Evolutionary conservation across 2,797 vertebrate species (phyloP).

Genomic region (Chromobotia macracanthus): DNA sequence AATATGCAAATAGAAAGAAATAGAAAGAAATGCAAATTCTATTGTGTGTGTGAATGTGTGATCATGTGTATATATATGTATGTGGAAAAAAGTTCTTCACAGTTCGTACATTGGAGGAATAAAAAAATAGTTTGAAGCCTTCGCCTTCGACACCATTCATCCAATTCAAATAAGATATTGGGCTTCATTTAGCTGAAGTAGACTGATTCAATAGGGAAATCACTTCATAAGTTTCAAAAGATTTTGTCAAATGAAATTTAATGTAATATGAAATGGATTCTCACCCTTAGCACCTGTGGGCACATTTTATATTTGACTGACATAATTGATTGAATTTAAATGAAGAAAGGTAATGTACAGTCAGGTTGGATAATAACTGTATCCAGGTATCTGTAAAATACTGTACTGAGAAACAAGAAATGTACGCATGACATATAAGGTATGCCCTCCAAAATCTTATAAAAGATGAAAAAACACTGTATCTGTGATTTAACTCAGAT

Average conservation of each 20-base stretch:
- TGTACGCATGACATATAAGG: neutral
- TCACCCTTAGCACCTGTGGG: neutral
- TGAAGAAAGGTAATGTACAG: neutral
- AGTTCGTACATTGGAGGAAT: conserved; percentile 12
- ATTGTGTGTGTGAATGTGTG: neutral
- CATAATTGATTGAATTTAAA: neutral
- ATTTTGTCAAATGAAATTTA: conserved; percentile 6
- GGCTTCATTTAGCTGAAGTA: conserved; percentile 6
- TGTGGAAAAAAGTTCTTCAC: neutral
- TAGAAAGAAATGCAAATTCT: neutral
- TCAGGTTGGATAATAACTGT: neutral
- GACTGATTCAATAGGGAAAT: conserved; percentile 26
- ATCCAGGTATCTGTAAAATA: too few relatives aligned
- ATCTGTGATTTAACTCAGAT: too few relatives aligned
- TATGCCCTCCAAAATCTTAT: neutral
- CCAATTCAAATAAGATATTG: conserved; percentile 8
- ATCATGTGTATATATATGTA: neutral
- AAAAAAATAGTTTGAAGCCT: conserved; percentile 9
- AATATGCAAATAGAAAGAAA: too few relatives aligned
- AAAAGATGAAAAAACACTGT: neutral
- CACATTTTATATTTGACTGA: neutral
- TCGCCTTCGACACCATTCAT: neutral
- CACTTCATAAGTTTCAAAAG: conserved; percentile 13
- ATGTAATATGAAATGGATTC: conserved; percentile 12
- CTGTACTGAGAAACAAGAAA: too few relatives aligned